Conservation (phyloP, 2,888 invertebrate genomes). For the Exocentrus adspersus region DNA sequence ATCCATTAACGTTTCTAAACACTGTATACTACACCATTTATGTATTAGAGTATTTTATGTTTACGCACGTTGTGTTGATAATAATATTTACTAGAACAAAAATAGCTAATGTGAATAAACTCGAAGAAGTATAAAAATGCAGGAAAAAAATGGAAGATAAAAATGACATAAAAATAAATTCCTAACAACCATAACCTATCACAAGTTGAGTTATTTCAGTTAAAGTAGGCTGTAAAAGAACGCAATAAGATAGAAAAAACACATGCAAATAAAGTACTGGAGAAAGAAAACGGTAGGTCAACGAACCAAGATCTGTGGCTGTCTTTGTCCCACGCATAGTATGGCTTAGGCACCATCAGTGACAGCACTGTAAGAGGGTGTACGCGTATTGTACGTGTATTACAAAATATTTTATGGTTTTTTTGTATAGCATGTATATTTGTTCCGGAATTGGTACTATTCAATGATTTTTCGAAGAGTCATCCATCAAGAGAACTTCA, state of each 20-base stretch:
- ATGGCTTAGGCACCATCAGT: conserved; percentile 47
- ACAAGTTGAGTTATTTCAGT: conserved; percentile 64
- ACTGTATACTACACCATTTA: no score
- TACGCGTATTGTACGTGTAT: no score
- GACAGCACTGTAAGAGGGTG: conserved; percentile 41
- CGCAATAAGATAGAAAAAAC: conserved; percentile 63
- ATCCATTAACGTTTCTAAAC: no score
- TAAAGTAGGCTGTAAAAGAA: conserved; percentile 64
- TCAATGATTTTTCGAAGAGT: no score
- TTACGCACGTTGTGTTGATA: conserved; percentile 17
- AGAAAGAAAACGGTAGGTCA: conserved; percentile 65
- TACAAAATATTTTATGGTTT: not conserved
- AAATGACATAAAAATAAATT: conserved; percentile 55
- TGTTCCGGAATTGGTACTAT: no score
- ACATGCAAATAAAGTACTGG: conserved; percentile 65
- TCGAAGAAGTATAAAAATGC: conserved; percentile 34
- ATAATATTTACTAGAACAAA: conserved; percentile 37
- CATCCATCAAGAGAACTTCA: no score
- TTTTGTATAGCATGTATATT: no score
- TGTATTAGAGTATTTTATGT: not conserved
- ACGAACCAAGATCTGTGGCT: conserved; percentile 61
- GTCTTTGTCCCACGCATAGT: conserved; percentile 62
- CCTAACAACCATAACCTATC: conserved; percentile 63
- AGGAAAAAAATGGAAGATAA: conserved; percentile 36
- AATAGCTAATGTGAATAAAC: conserved; percentile 43